Base-by-base conservation (phyloP, 2,888 invertebrate species). In the Campaea margaritaria region DNA sequence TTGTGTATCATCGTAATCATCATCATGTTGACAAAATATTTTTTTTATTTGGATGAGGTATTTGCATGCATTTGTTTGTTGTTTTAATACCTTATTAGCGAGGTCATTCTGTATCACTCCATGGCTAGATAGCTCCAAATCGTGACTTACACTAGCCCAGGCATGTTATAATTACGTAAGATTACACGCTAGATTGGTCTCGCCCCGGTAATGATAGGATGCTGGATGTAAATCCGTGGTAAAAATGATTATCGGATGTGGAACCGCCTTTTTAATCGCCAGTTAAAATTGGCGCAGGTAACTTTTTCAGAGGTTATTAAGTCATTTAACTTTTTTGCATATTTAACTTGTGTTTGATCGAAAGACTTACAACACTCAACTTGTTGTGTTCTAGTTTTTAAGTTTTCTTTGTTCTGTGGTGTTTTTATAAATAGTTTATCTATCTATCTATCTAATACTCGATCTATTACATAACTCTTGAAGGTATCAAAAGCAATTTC, bases 141-240 rank as follows among this genome's bases (percentile, higher is more conserved):
- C 91, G 91, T 91, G 91, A 91, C 91, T 86, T 86, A 85, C 83
- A 84, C 88, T 83, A 83, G 82, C 74, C 60, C 71, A 73, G 77
- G 78, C 83, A 87, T 84, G 86, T 91, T 91, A 90, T 91, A 91
- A 91, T 91, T 91, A 90, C 87, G 81, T 78, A 70, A 86, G 89
- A 89, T 89, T 85, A 89, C 81, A 82, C 70, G 72, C 66, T 67
- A 72, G 85, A 86, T 86, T 83, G 80, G 79, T 74, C 78, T 75
- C 75, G 78, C 81, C 74, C 74, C 78, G 73, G 82, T 88, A 87
- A 88, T 87, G 80, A 83, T 84, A 83, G 76, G n/a, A 51, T 39
- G 44, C 46, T 34, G 72, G 68, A 68, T 75, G 74, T 74, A 70
- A 73, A 74, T 72, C 75, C 69, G 72, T 74, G 65, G 69, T 70